Conservation (phyloP, 2,888 invertebrate genomes). For the Copidosoma aretas region DNA sequence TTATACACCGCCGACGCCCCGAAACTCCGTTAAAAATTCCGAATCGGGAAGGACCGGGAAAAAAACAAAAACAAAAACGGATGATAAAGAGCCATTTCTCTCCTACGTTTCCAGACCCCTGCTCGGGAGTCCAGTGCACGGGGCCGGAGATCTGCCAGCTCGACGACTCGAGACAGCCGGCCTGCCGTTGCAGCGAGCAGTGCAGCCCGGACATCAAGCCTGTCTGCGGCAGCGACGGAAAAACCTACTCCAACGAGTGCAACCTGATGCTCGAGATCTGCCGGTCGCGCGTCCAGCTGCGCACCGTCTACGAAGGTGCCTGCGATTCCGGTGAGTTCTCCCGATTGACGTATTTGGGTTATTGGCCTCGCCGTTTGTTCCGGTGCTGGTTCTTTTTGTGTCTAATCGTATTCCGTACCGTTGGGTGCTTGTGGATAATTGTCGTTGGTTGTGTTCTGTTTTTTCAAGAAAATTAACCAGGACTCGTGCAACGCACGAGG, state of each 20-base stretch:
- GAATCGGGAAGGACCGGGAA: background rate
- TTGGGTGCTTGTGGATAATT: too few relatives aligned
- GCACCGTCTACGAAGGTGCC: slow-evolving; percentile 81
- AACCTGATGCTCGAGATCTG: slow-evolving; percentile 81
- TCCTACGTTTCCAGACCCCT: slow-evolving; percentile 75
- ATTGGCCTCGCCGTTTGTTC: background rate
- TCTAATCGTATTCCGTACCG: too few relatives aligned
- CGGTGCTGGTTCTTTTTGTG: too few relatives aligned
- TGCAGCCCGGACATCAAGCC: slow-evolving; percentile 73
- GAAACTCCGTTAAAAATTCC: too few relatives aligned
- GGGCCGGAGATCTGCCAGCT: slow-evolving; percentile 84
- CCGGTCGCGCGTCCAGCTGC: slow-evolving; percentile 73
- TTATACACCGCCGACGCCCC: too few relatives aligned
- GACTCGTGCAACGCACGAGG: too few relatives aligned
- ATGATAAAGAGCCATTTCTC: background rate
- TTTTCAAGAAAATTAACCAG: too few relatives aligned
- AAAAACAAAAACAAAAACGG: background rate
- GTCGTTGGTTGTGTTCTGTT: too few relatives aligned
- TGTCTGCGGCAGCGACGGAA: slow-evolving; percentile 80
- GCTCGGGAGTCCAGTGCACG: slow-evolving; percentile 77
- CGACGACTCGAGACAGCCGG: slow-evolving; percentile 77
- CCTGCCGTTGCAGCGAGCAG: slow-evolving; percentile 80
- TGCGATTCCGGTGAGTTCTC: slow-evolving; percentile 75
- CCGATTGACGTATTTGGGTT: too few relatives aligned
- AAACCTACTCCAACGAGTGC: slow-evolving; percentile 84